Conservation (phyloP, 2,113 vertebrate genomes). For the Sinocyclocheilus rhinocerous region DNA sequence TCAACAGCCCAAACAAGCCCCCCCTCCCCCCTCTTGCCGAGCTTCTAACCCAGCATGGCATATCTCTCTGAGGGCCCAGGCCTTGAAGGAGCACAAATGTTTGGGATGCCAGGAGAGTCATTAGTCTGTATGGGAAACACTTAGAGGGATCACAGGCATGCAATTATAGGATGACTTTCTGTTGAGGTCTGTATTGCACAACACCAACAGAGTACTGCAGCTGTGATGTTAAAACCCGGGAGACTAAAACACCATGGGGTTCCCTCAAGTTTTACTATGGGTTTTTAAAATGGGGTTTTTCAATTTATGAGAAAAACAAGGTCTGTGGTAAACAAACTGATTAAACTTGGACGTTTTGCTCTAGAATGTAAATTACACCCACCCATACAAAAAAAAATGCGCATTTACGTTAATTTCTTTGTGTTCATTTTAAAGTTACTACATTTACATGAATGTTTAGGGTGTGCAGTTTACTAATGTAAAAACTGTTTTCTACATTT, state of each 20-base stretch:
- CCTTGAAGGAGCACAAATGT: constrained; percentile 49
- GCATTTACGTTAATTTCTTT: background rate
- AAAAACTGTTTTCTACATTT: background rate
- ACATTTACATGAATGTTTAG: background rate
- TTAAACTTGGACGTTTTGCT: background rate
- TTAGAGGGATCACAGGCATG: constrained; percentile 10
- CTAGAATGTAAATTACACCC: background rate
- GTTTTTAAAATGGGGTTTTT: background rate
- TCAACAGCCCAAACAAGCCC: constrained; percentile 2
- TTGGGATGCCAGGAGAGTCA: constrained; percentile 24
- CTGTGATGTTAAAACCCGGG: background rate
- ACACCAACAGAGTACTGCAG: background rate
- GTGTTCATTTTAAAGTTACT: background rate
- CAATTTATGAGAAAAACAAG: background rate
- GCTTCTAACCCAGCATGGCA: constrained; percentile 47
- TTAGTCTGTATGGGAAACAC: constrained; percentile 7
- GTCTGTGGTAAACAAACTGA: background rate
- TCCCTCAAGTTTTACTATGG: background rate
- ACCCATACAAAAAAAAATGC: background rate
- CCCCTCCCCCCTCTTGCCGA: constrained; percentile 35
- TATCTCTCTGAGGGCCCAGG: constrained; percentile 42
- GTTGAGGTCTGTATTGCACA: background rate
- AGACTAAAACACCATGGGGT: background rate
- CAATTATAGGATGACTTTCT: background rate
- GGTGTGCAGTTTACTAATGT: background rate